Conservation (phyloP, 2,113 vertebrate genomes). For the Tragelaphus strepsiceros region DNA sequence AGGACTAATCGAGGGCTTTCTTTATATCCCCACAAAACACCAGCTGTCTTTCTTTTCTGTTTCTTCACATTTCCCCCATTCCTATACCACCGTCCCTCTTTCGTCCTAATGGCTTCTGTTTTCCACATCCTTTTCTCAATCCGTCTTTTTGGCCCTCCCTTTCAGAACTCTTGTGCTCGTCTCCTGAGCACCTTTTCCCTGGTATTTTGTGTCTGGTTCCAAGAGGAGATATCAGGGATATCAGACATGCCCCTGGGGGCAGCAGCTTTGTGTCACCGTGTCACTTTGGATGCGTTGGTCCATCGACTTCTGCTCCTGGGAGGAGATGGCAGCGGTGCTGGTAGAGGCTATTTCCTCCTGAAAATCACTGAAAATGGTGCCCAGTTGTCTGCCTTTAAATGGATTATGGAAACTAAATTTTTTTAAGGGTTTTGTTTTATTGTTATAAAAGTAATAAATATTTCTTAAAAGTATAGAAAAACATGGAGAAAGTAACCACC, state of each 20-base stretch:
- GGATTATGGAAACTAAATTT: not conserved
- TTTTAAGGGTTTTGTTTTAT: not conserved
- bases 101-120: not conserved
- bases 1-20: not conserved
- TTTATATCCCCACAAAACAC: not conserved
- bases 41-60: not conserved
- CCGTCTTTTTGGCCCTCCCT: not conserved
- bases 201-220: not conserved
- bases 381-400: not conserved
- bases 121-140: not conserved
- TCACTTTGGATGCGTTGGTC: not conserved
- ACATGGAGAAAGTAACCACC: not conserved
- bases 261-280: not conserved
- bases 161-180: not conserved
- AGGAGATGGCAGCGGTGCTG: not conserved
- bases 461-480: constrained; percentile 18
- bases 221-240: not conserved
- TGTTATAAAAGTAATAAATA: not conserved
- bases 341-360: not conserved
- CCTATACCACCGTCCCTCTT: not conserved
- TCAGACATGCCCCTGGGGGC: too few species aligned
- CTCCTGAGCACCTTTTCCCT: not conserved
- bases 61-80: not conserved
- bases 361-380: not conserved
- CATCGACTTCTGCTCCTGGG: not conserved